A percentile compares a stretch with the other conserved stretches of the same genome.
Conservation (phyloP, 2,113 vertebrate species). For the Gallinago undulata region DNA sequence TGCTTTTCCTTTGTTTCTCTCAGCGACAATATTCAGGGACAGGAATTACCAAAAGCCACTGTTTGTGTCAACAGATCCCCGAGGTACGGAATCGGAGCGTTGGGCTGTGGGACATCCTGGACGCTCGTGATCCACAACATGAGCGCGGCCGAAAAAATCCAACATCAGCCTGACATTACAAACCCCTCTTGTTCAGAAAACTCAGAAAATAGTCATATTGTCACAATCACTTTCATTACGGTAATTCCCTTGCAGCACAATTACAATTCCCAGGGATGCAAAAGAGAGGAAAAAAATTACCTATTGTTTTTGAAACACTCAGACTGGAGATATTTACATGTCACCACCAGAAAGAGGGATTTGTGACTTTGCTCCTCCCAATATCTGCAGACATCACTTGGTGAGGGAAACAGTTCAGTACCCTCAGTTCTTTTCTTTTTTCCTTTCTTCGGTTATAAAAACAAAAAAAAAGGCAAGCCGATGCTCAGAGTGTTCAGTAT, state of each 20-base stretch:
- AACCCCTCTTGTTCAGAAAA: neutral
- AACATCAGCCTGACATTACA: neutral
- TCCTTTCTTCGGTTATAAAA: neutral
- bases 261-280: neutral
- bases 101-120: neutral
- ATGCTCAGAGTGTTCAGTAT: neutral
- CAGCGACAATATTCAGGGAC: neutral
- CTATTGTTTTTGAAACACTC: neutral
- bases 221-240: neutral
- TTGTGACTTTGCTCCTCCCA: neutral
- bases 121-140: accelerated
- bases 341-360: neutral
- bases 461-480: neutral
- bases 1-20: neutral
- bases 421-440: neutral
- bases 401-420: neutral
- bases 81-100: accelerated
- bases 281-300: neutral
- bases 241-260: neutral
- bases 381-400: neutral
- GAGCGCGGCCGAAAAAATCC: accelerated
- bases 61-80: neutral
- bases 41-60: neutral
- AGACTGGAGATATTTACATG: neutral
- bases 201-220: neutral